Evolutionary conservation across 2,113 vertebrate species (phyloP).

Genomic region (Rhegmatorhina hoffmannsi): DNA sequence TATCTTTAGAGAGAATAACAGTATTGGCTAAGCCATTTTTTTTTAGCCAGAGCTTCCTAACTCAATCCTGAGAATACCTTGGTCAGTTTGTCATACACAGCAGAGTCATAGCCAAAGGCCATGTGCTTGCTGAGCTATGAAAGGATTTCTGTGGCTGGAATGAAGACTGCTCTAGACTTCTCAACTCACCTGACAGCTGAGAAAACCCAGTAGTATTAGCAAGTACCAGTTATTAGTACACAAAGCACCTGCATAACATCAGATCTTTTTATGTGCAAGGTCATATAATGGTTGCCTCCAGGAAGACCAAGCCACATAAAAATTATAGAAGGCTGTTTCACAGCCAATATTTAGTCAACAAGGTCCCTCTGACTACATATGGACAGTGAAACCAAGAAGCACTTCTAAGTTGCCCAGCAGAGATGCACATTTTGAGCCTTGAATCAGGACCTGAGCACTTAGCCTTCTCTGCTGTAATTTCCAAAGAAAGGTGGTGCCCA

Average conservation of each 20-base stretch:
- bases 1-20: not conserved
- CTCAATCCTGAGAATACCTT: not conserved
- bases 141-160: not conserved
- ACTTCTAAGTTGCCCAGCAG: not conserved
- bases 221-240: not conserved
- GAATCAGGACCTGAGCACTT: accelerated
- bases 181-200: not conserved
- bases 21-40: not conserved
- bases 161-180: not conserved
- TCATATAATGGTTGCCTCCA: not conserved
- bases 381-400: not conserved
- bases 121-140: not conserved
- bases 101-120: not conserved
- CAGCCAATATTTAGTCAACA: not conserved
- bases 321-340: not conserved
- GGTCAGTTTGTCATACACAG: not conserved
- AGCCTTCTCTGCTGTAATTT: not conserved
- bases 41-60: not conserved
- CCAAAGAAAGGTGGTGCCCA: not conserved
- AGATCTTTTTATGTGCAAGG: not conserved
- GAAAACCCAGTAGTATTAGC: not conserved
- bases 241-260: not conserved
- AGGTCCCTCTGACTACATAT: not conserved
- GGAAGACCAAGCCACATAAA: not conserved
- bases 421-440: not conserved